A percentile compares a stretch with the other conserved stretches of the same genome.
These are phyloP conservation scores for Tricholauxania praeusta DNA, from an alignment of 2,888 invertebrate species.

Conservation along the genomic window DNA sequence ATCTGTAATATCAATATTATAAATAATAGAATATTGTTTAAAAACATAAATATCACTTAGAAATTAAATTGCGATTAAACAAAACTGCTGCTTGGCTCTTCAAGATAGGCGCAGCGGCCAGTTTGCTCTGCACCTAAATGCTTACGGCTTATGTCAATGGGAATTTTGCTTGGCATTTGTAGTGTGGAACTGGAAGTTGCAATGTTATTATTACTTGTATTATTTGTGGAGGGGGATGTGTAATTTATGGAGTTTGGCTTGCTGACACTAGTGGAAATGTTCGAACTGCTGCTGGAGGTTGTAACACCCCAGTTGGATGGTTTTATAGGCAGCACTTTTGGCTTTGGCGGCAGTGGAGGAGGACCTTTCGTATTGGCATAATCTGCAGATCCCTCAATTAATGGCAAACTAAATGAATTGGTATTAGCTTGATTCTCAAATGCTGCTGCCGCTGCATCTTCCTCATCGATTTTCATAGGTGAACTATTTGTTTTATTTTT, in stretches of 20 bases:
- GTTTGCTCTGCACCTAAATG: slow-evolving; percentile 53
- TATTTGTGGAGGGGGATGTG: neutral
- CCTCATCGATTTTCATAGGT: slow-evolving; percentile 58
- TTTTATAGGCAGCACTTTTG: slow-evolving; percentile 77
- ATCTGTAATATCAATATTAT: neutral
- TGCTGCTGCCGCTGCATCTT: slow-evolving; percentile 6
- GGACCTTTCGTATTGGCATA: slow-evolving; percentile 66
- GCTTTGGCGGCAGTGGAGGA: slow-evolving; percentile 82
- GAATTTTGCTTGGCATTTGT: slow-evolving; percentile 50
- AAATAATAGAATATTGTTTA: slow-evolving; percentile 4
- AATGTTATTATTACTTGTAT: slow-evolving; percentile 50
- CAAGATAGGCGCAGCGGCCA: slow-evolving; percentile 70
- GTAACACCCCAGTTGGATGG: slow-evolving; percentile 71
- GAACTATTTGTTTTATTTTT: slow-evolving; percentile 53
- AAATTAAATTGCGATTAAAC: slow-evolving; percentile 66
- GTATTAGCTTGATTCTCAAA: slow-evolving; percentile 25
- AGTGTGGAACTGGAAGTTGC: slow-evolving; percentile 47
- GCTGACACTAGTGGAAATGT: too few species aligned
- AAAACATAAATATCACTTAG: slow-evolving; percentile 29
- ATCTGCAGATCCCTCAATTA: slow-evolving; percentile 28
- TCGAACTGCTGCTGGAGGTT: slow-evolving; percentile 37
- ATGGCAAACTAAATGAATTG: slow-evolving; percentile 21
- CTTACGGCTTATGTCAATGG: slow-evolving; percentile 57
- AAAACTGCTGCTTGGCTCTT: slow-evolving; percentile 76
- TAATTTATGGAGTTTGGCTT: slow-evolving; percentile 20